A percentile compares a stretch with the other conserved stretches of the same genome.
These are phyloP conservation scores for Centropus bengalensis DNA, from an alignment of 2,113 vertebrate genomes.

Conservation along the genomic window DNA sequence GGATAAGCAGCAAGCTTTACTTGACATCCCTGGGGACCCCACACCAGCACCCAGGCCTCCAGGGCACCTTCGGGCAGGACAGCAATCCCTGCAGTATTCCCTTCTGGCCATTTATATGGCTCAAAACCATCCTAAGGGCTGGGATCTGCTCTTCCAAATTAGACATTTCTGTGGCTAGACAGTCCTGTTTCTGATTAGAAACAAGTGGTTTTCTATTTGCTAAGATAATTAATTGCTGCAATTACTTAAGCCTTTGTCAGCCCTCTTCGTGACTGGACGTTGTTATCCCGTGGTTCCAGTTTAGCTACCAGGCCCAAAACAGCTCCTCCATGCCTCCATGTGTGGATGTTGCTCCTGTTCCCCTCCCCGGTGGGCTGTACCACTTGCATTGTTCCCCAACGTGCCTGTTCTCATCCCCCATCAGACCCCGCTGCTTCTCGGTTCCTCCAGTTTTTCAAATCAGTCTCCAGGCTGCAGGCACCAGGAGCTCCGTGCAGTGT, in stretches of 20 bases:
- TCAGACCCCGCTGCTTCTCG: not conserved
- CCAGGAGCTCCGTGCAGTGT: not conserved
- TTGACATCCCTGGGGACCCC: not conserved
- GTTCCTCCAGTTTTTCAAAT: not conserved
- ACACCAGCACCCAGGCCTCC: not conserved
- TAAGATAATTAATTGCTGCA: not conserved
- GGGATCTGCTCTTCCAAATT: not conserved
- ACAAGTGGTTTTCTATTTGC: not conserved
- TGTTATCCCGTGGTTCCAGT: no score
- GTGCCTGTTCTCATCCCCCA: not conserved
- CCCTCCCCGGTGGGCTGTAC: not conserved
- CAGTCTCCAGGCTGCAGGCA: not conserved
- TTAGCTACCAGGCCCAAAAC: not conserved
- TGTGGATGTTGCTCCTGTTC: not conserved
- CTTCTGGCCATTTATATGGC: not conserved
- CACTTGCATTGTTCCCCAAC: not conserved
- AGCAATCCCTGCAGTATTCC: not conserved
- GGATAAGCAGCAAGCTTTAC: not conserved
- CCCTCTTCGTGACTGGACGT: not conserved
- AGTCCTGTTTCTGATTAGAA: not conserved
- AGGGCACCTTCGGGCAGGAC: fast-evolving
- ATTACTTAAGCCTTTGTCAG: not conserved
- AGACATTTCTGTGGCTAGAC: not conserved
- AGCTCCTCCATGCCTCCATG: not conserved
- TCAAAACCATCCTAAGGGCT: not conserved